Base-by-base conservation (phyloP, 2,888 invertebrate genomes). In the Helobdella robusta region DNA sequence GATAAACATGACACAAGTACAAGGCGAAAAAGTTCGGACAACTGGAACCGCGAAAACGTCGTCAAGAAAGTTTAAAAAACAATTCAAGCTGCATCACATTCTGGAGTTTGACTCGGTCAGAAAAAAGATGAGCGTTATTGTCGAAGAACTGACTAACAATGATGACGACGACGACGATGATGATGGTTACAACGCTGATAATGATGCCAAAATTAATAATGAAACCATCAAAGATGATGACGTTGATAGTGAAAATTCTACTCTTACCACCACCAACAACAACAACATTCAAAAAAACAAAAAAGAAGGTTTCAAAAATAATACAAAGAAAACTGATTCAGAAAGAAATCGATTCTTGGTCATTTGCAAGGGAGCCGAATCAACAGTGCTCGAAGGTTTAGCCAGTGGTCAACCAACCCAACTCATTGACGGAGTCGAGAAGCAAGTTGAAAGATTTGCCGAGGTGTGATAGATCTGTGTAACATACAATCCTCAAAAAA, bases 61-160 rank as follows among this genome's bases (percentile, higher is more conserved):
- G n/a, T n/a, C n/a, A n/a, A n/a, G n/a, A n/a, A n/a, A 40, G 8
- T n/a, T 18, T 1, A 72, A 76, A 65, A 74, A 79, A 66, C 78
- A 80, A 66, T 89, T 84, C 75, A 83, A 84, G 72, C 81, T 86
- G n/a, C 80, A 91, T 59, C 88, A 91, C 73, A 81, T 86, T 0
- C 83, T 93, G 23, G 92, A 93, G 73, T 93, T 93, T 78, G 89
- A 88, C 28, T 89, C 91, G 34, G 82, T 81, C 76, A 84, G 92
- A 34, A 91, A 91, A 77, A 83, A 91, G 66, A 93, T 93, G 93
- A 92, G 92, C 20, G 87, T 92, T 64, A 86, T 93, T 68, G 83
- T 93, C 4, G 70, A 75, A 62, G 72, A 75, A 30, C 40, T 59
- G 8, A 68, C 69, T 70, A 15, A 25, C 35, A 28, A 56, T 28